Evolutionary conservation across 2,888 invertebrate genomes (phyloP).

Genomic region (Deroplatys truncata): DNA sequence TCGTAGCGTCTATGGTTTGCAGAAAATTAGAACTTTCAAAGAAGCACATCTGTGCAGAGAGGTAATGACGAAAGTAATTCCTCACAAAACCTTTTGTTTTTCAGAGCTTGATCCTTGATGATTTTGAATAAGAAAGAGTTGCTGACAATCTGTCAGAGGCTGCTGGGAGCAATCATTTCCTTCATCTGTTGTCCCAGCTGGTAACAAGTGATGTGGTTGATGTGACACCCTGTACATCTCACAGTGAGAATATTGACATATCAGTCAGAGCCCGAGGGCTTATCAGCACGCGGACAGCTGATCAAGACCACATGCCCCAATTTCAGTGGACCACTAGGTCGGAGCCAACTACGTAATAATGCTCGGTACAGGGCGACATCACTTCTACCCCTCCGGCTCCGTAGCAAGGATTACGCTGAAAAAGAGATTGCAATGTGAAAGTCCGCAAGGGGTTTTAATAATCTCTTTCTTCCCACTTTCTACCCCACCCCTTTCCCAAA

Average conservation of each 20-base stretch:
- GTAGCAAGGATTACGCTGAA: background rate
- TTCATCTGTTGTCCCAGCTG: no score
- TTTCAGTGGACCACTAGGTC: background rate
- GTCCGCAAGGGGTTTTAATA: background rate
- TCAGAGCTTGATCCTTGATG: no score
- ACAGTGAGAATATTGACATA: background rate
- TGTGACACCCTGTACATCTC: background rate
- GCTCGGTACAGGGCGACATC: background rate
- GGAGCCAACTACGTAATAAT: background rate
- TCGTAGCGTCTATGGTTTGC: no score
- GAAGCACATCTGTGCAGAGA: no score
- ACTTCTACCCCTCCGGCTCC: background rate
- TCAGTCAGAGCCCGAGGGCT: background rate
- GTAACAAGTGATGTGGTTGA: no score
- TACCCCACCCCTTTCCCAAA: background rate
- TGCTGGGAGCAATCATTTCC: no score
- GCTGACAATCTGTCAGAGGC: no score
- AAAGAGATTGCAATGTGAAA: background rate
- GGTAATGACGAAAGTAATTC: no score
- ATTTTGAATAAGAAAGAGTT: no score
- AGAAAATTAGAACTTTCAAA: no score
- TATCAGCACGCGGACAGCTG: background rate
- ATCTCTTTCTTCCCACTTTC: background rate
- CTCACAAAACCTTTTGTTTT: no score
- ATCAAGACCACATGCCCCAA: background rate